A percentile compares a stretch with the other conserved stretches of the same genome.
Evolutionary conservation across 2,797 vertebrate species (phyloP).

Genomic region (Gymnocypris eckloni): DNA sequence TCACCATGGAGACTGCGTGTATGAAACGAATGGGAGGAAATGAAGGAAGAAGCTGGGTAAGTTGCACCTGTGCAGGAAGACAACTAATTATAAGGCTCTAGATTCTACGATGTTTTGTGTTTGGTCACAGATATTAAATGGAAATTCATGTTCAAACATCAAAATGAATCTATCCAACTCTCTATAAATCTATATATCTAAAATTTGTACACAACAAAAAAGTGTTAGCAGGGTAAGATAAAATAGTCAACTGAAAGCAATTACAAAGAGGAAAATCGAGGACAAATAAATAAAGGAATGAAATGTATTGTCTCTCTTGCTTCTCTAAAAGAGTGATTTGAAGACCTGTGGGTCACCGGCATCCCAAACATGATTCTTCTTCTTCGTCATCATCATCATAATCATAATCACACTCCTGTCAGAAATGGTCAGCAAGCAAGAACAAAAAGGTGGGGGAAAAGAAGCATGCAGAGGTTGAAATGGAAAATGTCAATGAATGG

Average conservation of each 20-base stretch:
- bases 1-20: constrained; percentile 29
- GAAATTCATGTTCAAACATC: neutral
- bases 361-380: constrained; percentile 74
- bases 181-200: neutral
- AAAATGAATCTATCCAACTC: neutral
- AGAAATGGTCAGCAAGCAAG: constrained; percentile 49
- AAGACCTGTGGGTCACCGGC: constrained; percentile 74
- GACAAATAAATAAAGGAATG: neutral
- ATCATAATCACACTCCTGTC: constrained; percentile 40
- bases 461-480: constrained; percentile 47
- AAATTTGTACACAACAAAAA: neutral
- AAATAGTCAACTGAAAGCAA: neutral
- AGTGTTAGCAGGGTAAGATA: neutral
- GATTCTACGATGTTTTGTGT: neutral
- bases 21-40: constrained; percentile 56
- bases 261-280: neutral
- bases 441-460: constrained; percentile 47
- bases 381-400: constrained; percentile 36
- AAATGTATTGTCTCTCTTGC: neutral
- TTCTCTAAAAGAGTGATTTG: constrained; percentile 21
- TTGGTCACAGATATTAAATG: constrained; percentile 9
- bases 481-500: constrained; percentile 39
- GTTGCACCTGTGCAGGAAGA: constrained; percentile 8
- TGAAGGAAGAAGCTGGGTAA: constrained; percentile 49
- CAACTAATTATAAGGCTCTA: neutral